Base-by-base conservation (phyloP, 2,113 vertebrate species). In the Oreocharis arfaki region DNA sequence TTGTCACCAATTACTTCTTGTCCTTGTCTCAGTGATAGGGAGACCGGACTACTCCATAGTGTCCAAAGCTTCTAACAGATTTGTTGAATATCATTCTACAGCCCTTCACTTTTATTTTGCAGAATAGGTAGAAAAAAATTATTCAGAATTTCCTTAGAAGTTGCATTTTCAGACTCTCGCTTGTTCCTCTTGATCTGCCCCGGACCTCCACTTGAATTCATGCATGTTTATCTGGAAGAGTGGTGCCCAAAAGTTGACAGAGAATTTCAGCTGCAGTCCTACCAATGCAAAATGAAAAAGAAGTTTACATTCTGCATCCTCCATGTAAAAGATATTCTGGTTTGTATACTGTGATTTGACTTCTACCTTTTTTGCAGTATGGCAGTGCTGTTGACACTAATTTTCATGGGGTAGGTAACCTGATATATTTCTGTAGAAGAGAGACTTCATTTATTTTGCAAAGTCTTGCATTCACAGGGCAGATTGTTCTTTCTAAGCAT, bases 301-400 rank as follows among this genome's bases (percentile, higher is more conserved):
- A 73, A 28, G 3, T 50, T 80, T 53, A 33, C 47, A 13, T 73
- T 75, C 52, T 78, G 3, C n/a, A n/a, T 70, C 10, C 8, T 32
- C 16, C 42, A 11, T n/a, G 41, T 33, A n/a, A 69, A 81, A 49
- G 20, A 46, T 26, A 20, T 10, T 37, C 20, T 37, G 32, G 3
- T 39, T 61, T 57, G 3, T 46, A 39, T 75, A 30, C 10, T 16
- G 14, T 21, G 42, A 26, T 39, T 15, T 74, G 42, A 55, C 18
- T 81, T 87, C n/a, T 27, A 64, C 16, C 3, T 7, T 49, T 90
- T 73, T 37, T 47, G 8, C 13, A 82, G 11, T 28, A 47, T 41
- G 0, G 3, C 1, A 2, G 5, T 35, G 6, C n/a, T 60, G 22
- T 41, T 70, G n/a, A 42, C 33, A 15, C 3, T 69, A 13, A 63